Base-by-base conservation (phyloP, 2,113 vertebrate species). In the Hippocampus guttulatus region DNA sequence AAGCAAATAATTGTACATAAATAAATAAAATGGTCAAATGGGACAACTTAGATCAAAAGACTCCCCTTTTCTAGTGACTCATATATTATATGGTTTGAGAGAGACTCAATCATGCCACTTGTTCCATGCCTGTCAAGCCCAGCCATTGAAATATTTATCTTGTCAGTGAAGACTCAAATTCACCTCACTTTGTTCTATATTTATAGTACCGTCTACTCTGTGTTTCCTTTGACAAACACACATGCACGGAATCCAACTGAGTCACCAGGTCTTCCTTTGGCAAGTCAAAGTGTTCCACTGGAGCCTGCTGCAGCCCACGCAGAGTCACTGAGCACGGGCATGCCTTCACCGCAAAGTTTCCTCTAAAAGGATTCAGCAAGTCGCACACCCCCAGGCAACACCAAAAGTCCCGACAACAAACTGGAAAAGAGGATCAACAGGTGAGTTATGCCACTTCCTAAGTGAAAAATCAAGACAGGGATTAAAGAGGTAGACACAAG, bases 261-360 rank as follows among this genome's bases (percentile, higher is more conserved):
- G 60, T 57, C 70, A 3, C 55, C 78, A 69, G 79, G 67, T 68
- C 47, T 75, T 84, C 84, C 77, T 79, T 85, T 68, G 69, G 69
- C 63, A 84, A 83, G 71, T 85, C 70, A 54, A 30, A 76, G 75
- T 76, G 79, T 55, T 55, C 52, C 52, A 55, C 71, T 78, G 74
- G 75, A 74, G 64, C 74, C 63, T 15, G 67, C 66, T 43, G 40
- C 70, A 45, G 81, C 72, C 61, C 67, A 63, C 25, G 12, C 67
- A 88, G 83, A 92, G 79, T 90, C 91, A 91, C 70, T 69, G 79
- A 80, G 20, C 33, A 65, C 57, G 84, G 84, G 75, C 86, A 85
- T 70, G 83, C 81, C 84, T 83, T 51, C 64, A 73, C 71, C 67
- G 23, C 83, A 79, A 68, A 49, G 9, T 30, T 74, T 70, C 25